Evolutionary conservation across 2,888 invertebrate species (phyloP), one percentile per base, ranked within the genome.

Genomic region (Escarpia spicata): DNA sequence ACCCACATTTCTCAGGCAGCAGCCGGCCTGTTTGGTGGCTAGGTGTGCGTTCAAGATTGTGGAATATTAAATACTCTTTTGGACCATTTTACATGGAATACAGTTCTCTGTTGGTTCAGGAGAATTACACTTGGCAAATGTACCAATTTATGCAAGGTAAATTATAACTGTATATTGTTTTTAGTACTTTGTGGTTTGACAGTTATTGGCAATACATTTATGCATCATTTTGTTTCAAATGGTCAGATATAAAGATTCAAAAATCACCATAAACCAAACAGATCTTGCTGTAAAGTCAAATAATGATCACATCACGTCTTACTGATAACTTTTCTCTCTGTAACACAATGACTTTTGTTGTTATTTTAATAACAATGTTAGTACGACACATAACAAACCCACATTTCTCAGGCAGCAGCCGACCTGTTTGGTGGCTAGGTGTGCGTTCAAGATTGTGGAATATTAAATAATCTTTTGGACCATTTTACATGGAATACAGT

Each of bases 31-130:
- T 75, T 19, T 26, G 26, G 75, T 75, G 75, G 75, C 75, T 75
- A 75, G 75, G 75, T 75, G 75, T 75, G 75, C 75, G 75, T 75
- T 75, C 75, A 75, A 75, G 75, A 75, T 75, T 75, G 75, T 75
- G 75, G 75, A 26, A 75, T 26, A 75, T 19, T 52, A 75, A 75
- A 75, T 19, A 26, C 3, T 75, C 75, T 26, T 75, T 75, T 75
- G 75, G 75, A 26, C 75, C 75, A 26, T n/a, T 75, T n/a, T 75
- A 75, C 75, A 75, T 15, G 75, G 75, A 75, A 75, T n/a, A 4
- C 12, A 6, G 75, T 75, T 75, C 26, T 75, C 3, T 75, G 75
- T 75, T 75, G 75, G 75, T 75, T 75, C 75, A 75, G n/a, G 75
- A n/a, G 75, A 26, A 15, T n/a, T 26, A 75, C 75, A 75, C 19